Percentiles rank a stretch among this genome's conserved stretches.
phyloP scores from a whole-genome alignment of 2,888 invertebrate species.

The Physocephala rufipes region DNA sequence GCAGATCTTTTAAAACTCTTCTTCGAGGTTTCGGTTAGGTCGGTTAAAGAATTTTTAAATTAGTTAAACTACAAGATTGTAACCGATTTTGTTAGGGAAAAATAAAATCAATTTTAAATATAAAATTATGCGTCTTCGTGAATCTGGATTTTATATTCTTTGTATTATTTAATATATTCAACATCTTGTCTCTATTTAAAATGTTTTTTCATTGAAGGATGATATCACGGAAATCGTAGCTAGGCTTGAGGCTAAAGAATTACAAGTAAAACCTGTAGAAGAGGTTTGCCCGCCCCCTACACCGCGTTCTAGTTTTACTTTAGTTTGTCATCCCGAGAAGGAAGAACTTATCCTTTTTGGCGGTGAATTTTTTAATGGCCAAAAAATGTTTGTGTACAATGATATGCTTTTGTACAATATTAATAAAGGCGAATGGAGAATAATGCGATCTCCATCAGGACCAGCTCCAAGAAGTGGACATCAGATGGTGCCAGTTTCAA shows the following conservation, averaged over 20 bases:
- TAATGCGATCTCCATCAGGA: slow-evolving; percentile 81
- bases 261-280: slow-evolving; percentile 75
- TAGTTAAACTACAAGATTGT: neutral
- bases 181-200: neutral
- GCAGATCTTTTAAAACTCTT: too few species aligned
- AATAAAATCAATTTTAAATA: neutral
- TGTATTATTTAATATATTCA: neutral
- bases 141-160: neutral
- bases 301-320: slow-evolving; percentile 80
- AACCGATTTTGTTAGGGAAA: neutral
- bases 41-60: neutral
- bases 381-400: slow-evolving; percentile 85
- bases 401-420: slow-evolving; percentile 87
- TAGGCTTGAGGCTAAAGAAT: slow-evolving; percentile 81
- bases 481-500: slow-evolving; percentile 81
- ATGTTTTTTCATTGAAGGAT: slow-evolving; percentile 42
- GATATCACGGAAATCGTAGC: slow-evolving; percentile 84
- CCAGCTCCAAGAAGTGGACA: slow-evolving; percentile 92
- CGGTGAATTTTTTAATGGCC: slow-evolving; percentile 90
- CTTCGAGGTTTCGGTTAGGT: too few species aligned
- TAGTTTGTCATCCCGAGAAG: slow-evolving; percentile 84
- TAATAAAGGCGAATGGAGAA: slow-evolving; percentile 80
- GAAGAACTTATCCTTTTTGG: slow-evolving; percentile 91
- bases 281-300: slow-evolving; percentile 73
- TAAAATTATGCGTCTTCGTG: neutral